phyloP scores from a whole-genome alignment of 2,797 vertebrate genomes.

The Clarias laeviceps region DNA sequence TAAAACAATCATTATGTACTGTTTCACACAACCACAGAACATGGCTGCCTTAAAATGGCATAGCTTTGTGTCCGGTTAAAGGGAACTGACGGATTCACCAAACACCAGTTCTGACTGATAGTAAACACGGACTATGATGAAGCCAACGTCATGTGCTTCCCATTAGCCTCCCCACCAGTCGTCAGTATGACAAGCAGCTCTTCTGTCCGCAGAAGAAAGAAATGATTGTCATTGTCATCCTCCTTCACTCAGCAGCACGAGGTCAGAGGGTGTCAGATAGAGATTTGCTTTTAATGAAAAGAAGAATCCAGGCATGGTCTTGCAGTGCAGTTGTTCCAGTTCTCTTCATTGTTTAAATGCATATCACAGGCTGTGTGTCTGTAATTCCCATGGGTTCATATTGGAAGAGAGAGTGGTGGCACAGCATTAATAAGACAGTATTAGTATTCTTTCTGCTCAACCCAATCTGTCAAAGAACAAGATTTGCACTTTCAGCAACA shows the following conservation, averaged over 20 bases:
- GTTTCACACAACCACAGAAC: constrained; percentile 1
- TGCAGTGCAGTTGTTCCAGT: background rate
- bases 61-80: background rate
- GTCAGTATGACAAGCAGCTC: constrained; percentile 43
- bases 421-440: constrained; percentile 23
- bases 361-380: constrained; percentile 17
- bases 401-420: constrained; percentile 5
- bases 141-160: constrained; percentile 24
- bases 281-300: constrained; percentile 37
- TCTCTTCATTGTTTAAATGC: constrained; percentile 24
- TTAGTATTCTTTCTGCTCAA: constrained; percentile 32
- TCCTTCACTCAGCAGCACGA: constrained; percentile 36
- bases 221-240: constrained; percentile 39
- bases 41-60: background rate
- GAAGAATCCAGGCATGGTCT: constrained; percentile 12
- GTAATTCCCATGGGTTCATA: constrained; percentile 10
- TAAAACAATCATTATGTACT: constrained; percentile 8
- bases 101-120: constrained; percentile 9
- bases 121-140: constrained; percentile 19
- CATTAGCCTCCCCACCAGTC: constrained; percentile 23
- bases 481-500: constrained; percentile 16
- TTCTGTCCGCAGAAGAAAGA: constrained; percentile 40
- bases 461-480: constrained; percentile 12
- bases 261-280: constrained; percentile 38
- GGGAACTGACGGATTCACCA: background rate